Conservation (phyloP, 2,888 invertebrate species). For the Matsumyia berberina region DNA sequence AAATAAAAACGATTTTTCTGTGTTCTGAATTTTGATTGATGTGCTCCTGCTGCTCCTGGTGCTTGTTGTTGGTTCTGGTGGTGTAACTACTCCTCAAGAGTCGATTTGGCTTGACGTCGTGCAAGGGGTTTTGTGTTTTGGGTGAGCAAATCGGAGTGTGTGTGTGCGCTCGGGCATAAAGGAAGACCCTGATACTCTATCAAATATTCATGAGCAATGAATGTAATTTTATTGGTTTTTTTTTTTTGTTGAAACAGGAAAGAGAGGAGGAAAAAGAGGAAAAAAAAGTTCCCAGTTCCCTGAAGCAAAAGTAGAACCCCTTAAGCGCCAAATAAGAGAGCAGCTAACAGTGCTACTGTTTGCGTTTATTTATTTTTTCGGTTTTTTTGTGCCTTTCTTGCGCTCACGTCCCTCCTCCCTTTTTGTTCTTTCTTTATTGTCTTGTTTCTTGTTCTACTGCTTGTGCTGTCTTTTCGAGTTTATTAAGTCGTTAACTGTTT, state of each 20-base stretch:
- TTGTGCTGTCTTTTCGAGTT: slow-evolving; percentile 69
- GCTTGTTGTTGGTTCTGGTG: slow-evolving; percentile 19
- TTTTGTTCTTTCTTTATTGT: not conserved
- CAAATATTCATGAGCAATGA: slow-evolving; percentile 76
- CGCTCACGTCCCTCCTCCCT: not conserved
- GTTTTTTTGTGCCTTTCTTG: slow-evolving; percentile 7
- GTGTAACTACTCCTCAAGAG: slow-evolving; percentile 41
- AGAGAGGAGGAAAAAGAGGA: not conserved
- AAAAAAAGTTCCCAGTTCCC: slow-evolving; percentile 13
- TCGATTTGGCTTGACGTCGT: slow-evolving; percentile 43
- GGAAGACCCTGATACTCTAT: slow-evolving; percentile 61
- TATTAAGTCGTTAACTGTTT: slow-evolving; percentile 77
- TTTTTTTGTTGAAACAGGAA: not conserved
- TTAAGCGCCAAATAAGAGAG: slow-evolving; percentile 57
- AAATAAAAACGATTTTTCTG: slow-evolving; percentile 75
- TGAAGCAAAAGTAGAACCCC: slow-evolving; percentile 26
- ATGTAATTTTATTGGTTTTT: slow-evolving; percentile 74
- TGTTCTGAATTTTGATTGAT: slow-evolving; percentile 76
- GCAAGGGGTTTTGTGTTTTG: too few species aligned
- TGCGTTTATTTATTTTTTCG: slow-evolving; percentile 13
- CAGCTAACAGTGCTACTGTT: slow-evolving; percentile 45
- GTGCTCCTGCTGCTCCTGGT: slow-evolving; percentile 27
- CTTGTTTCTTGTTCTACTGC: slow-evolving; percentile 18
- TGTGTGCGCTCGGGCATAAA: slow-evolving; percentile 16
- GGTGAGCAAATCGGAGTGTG: slow-evolving; percentile 59